Evolutionary conservation across 2,113 vertebrate species (phyloP).

Genomic region (Chinchilla lanigera): DNA sequence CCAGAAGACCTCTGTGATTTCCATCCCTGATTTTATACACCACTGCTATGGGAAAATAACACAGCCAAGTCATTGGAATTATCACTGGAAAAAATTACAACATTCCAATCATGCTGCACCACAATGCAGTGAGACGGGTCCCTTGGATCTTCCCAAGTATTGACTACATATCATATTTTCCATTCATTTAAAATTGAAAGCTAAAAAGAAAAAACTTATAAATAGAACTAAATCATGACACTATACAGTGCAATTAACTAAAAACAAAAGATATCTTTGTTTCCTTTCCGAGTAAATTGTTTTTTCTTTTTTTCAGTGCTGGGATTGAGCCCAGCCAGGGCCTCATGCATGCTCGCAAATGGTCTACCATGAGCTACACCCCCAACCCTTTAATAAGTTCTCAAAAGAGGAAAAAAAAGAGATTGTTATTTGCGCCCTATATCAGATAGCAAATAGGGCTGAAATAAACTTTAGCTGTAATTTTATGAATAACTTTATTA

Average conservation of each 20-base stretch:
- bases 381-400: neutral
- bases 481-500: neutral
- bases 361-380: neutral
- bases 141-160: conserved; percentile 31
- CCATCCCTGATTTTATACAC: conserved; percentile 13
- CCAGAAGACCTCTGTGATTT: conserved; percentile 21
- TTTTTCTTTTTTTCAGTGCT: neutral
- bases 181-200: conserved; percentile 65
- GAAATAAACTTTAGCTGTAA: conserved; percentile 43
- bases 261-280: conserved; percentile 50
- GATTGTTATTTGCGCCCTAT: neutral
- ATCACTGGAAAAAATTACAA: conserved; percentile 72
- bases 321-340: neutral
- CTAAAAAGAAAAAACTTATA: conserved; percentile 39
- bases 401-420: conserved; percentile 27
- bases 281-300: neutral
- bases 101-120: conserved; percentile 65
- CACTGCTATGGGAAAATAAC: conserved; percentile 39
- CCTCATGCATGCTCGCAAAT: neutral
- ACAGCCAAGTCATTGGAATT: conserved; percentile 59
- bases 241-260: neutral
- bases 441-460: neutral
- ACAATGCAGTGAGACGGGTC: conserved; percentile 47
- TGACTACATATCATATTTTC: conserved; percentile 58
- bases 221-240: conserved; percentile 46